Evolutionary conservation across 2,797 vertebrate genomes (phyloP).

Genomic region (Microtus obscurus): DNA sequence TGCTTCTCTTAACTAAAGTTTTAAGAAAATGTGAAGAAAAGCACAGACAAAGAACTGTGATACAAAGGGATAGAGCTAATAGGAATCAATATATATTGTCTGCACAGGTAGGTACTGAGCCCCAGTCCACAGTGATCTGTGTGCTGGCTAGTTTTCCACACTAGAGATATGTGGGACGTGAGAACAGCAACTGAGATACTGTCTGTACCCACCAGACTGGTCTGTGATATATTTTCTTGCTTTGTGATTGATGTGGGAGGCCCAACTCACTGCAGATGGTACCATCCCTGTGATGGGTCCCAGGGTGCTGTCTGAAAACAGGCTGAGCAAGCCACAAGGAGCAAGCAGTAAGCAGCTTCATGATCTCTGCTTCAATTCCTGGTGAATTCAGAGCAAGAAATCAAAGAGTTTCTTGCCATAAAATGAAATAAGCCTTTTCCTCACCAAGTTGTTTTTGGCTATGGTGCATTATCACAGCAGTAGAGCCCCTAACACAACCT

Average conservation of each 20-base stretch:
- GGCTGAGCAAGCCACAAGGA: not conserved
- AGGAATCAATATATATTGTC: not conserved
- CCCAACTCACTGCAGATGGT: not conserved
- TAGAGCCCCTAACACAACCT: not conserved
- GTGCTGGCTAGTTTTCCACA: not conserved
- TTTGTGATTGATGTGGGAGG: not conserved
- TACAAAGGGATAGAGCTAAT: not conserved
- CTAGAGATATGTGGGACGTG: not conserved
- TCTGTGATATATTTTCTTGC: not conserved
- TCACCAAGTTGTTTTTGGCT: not conserved
- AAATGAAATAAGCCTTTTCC: not conserved
- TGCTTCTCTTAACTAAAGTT: not conserved
- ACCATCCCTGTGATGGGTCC: not conserved
- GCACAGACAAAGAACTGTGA: not conserved
- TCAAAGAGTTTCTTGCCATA: not conserved
- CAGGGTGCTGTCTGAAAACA: not conserved
- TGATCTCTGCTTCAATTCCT: not conserved
- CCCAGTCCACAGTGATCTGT: not conserved
- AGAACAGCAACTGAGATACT: not conserved
- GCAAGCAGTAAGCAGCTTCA: not conserved
- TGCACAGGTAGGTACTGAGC: not conserved
- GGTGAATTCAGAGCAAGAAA: not conserved
- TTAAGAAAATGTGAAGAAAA: slow-evolving; percentile 28
- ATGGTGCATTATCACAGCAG: not conserved
- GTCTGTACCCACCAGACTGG: not conserved